These are phyloP conservation scores for Calyptommatus sinebrachiatus DNA, from an alignment of 2,113 vertebrate genomes.

Conservation along the genomic window DNA sequence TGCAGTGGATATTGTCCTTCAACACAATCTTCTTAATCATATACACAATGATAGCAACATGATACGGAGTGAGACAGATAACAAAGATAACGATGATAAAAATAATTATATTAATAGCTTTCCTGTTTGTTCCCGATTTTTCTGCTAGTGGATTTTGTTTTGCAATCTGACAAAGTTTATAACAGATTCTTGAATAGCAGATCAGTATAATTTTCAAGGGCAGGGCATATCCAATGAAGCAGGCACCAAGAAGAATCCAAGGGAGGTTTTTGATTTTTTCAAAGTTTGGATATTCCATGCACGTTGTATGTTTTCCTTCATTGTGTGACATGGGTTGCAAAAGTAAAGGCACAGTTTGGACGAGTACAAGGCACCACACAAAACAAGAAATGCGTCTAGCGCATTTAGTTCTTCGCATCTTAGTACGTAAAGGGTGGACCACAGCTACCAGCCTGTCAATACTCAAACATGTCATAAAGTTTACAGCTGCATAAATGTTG, in stretches of 20 bases:
- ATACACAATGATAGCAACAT: slow-evolving; percentile 88
- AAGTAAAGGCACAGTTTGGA: slow-evolving; percentile 88
- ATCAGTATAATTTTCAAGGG: slow-evolving; percentile 84
- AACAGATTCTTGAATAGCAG: slow-evolving; percentile 88
- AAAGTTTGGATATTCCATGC: slow-evolving; percentile 97
- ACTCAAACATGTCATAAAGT: slow-evolving; percentile 96
- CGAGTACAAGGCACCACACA: slow-evolving; percentile 88
- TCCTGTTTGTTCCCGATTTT: slow-evolving; percentile 89
- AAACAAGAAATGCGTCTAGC: slow-evolving; percentile 83
- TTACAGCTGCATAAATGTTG: slow-evolving; percentile 93
- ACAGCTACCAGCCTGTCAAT: slow-evolving; percentile 92
- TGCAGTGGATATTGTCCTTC: slow-evolving; percentile 68
- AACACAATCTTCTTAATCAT: slow-evolving; percentile 88
- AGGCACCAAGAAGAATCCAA: slow-evolving; percentile 83
- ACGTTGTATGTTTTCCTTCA: slow-evolving; percentile 75
- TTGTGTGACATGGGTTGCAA: slow-evolving; percentile 73
- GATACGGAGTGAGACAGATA: slow-evolving; percentile 92
- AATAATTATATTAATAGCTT: slow-evolving; percentile 91
- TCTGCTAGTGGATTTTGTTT: slow-evolving; percentile 87
- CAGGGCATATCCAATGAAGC: slow-evolving; percentile 84
- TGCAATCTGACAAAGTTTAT: slow-evolving; percentile 83
- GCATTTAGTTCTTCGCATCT: slow-evolving; percentile 79
- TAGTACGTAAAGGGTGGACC: slow-evolving; percentile 83
- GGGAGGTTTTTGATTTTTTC: slow-evolving; percentile 79
- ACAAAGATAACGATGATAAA: slow-evolving; percentile 92